A percentile compares a stretch with the other conserved stretches of the same genome.
These are phyloP conservation scores for Leptopilina myrica DNA, from an alignment of 2,888 invertebrate species.

Conservation along the genomic window DNA sequence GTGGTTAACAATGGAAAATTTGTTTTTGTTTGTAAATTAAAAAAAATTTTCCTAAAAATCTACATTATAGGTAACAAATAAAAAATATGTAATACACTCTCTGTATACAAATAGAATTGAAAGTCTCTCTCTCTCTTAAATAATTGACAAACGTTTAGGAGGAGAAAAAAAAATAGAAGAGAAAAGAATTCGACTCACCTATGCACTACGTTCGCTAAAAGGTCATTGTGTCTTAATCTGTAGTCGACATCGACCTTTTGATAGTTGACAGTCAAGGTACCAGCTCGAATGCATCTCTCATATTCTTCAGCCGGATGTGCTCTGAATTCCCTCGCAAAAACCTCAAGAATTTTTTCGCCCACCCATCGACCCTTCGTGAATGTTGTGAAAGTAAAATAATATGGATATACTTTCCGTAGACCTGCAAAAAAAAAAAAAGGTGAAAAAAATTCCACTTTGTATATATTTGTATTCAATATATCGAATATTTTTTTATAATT, in stretches of 20 bases:
- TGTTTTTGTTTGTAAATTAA: too few species aligned
- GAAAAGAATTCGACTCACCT: slow-evolving; percentile 81
- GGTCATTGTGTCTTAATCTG: slow-evolving; percentile 93
- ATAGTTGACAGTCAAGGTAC: slow-evolving; percentile 95
- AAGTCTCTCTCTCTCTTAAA: too few species aligned
- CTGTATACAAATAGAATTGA: too few species aligned
- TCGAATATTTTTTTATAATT: too few species aligned
- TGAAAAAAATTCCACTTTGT: background rate
- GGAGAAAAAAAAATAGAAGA: background rate
- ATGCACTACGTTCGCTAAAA: slow-evolving; percentile 95
- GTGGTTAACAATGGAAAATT: too few species aligned
- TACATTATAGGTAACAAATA: too few species aligned
- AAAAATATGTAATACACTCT: too few species aligned
- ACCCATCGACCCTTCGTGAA: slow-evolving; percentile 98
- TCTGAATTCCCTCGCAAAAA: slow-evolving; percentile 94
- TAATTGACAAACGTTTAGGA: background rate
- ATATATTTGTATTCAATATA: background rate
- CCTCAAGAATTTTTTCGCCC: slow-evolving; percentile 93
- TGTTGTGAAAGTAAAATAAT: slow-evolving; percentile 97
- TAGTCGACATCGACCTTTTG: slow-evolving; percentile 94
- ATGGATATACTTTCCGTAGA: slow-evolving; percentile 96
- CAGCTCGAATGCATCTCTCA: slow-evolving; percentile 92
- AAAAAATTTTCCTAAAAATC: too few species aligned
- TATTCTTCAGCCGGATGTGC: slow-evolving; percentile 96
- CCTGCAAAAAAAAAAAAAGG: slow-evolving; percentile 80